These are phyloP conservation scores for Cyprinodon brontotheroides DNA, from an alignment of 2,113 vertebrate genomes.

Conservation along the genomic window DNA sequence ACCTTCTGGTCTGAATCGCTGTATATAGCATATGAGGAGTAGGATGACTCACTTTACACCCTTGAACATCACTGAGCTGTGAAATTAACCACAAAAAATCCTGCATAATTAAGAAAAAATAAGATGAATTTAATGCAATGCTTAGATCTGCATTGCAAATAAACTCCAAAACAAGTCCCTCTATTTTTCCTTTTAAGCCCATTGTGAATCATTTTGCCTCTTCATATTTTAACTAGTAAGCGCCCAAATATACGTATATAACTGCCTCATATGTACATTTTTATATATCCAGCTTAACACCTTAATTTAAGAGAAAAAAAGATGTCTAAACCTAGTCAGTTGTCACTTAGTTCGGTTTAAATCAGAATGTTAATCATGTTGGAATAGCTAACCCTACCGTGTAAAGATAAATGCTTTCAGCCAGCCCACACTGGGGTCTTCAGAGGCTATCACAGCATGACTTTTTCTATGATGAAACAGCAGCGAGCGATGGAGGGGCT, in stretches of 20 bases:
- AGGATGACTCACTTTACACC: slow-evolving; percentile 18
- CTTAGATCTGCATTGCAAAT: slow-evolving; percentile 14
- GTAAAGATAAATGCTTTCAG: slow-evolving; percentile 46
- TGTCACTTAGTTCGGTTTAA: slow-evolving; percentile 15
- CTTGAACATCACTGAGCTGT: slow-evolving; percentile 20
- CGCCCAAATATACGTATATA: slow-evolving; percentile 4
- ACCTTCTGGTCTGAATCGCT: slow-evolving; percentile 2
- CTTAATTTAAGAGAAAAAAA: neutral
- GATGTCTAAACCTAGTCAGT: slow-evolving; percentile 7
- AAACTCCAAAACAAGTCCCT: slow-evolving; percentile 14
- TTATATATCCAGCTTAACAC: slow-evolving; percentile 14
- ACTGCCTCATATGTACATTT: slow-evolving; percentile 21
- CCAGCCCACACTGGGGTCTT: slow-evolving; percentile 54
- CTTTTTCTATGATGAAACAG: slow-evolving; percentile 66
- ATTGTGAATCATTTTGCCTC: slow-evolving; percentile 19
- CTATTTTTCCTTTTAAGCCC: slow-evolving; percentile 4
- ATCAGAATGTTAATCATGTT: slow-evolving; percentile 28
- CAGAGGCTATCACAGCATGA: slow-evolving; percentile 59
- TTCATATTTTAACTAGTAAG: slow-evolving; percentile 4
- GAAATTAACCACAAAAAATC: neutral
- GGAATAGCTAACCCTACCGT: slow-evolving; percentile 50
- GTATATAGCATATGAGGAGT: neutral
- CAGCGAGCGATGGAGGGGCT: slow-evolving; percentile 49
- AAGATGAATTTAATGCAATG: slow-evolving; percentile 8
- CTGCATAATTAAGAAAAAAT: slow-evolving; percentile 7